These are phyloP conservation scores for Hypsopygia costalis DNA, from an alignment of 2,888 invertebrate species.

Conservation along the genomic window DNA sequence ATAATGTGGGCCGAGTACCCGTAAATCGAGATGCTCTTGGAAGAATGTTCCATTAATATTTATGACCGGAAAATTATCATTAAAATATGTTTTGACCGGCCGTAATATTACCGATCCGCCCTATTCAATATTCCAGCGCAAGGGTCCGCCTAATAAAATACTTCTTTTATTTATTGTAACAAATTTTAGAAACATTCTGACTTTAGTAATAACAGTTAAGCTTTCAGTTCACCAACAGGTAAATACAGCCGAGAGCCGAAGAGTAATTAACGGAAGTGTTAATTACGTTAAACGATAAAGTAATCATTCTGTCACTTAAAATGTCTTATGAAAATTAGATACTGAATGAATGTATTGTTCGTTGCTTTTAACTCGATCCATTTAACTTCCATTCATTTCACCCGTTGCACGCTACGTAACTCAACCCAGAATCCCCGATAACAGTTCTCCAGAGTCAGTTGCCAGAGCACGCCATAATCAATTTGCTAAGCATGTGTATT, in stretches of 20 bases:
- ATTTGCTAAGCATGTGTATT: slow-evolving; percentile 77
- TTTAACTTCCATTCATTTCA: slow-evolving; percentile 2
- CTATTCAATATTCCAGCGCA: slow-evolving; percentile 37
- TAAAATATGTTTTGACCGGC: slow-evolving; percentile 64
- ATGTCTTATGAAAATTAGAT: not conserved
- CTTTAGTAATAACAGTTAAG: not conserved
- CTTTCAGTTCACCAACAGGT: slow-evolving; percentile 1
- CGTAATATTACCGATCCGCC: slow-evolving; percentile 51
- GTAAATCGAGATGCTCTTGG: slow-evolving; percentile 44
- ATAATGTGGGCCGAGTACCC: slow-evolving; percentile 39
- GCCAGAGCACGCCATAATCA: slow-evolving; percentile 60
- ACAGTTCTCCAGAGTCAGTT: slow-evolving; percentile 39
- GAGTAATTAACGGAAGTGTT: slow-evolving; percentile 4
- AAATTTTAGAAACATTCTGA: not conserved
- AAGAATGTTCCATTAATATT: slow-evolving; percentile 70
- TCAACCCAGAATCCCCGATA: slow-evolving; percentile 10
- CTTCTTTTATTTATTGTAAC: slow-evolving; percentile 15
- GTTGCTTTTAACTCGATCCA: not conserved
- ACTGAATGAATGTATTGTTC: not conserved
- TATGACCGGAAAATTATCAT: slow-evolving; percentile 71
- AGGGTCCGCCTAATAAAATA: slow-evolving; percentile 31
- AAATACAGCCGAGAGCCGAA: slow-evolving; percentile 1
- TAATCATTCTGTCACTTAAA: not conserved
- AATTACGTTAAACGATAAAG: not conserved
- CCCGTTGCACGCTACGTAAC: slow-evolving; percentile 7